Evolutionary conservation across 2,888 invertebrate genomes (phyloP), one percentile per base, ranked within the genome.

Genomic region (Pheosia gnoma): DNA sequence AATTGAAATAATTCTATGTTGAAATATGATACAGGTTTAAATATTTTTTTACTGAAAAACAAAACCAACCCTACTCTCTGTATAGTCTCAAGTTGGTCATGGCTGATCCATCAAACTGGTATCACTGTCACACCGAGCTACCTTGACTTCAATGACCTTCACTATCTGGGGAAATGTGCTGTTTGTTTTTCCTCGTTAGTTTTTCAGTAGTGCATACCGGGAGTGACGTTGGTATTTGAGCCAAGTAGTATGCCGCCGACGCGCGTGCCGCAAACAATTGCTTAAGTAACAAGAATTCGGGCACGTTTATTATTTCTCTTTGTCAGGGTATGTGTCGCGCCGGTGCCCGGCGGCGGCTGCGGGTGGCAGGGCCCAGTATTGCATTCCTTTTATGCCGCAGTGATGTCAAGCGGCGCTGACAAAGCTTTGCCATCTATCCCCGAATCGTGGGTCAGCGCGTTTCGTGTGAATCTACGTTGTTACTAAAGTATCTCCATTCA

Each of bases 221-320:
- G 43, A 10, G 7, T 9, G 4, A 47, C 47, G n/a, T n/a, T 47
- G n/a, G 4, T 5, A 47, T n/a, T n/a, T n/a, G 4, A 47, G n/a
- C 5, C n/a, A n/a, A n/a, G n/a, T 47, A n/a, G 47, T n/a, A 47
- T 47, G 51, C 51, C 51, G 5, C 11, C 53, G 37, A 5, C 53
- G 53, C 37, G 11, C 11, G 37, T 36, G 3, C 2, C 53, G 4
- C 53, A 10, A 53, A 53, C 37, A 53, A 53, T 53, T 53, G 53
- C 37, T 37, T 53, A 53, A 37, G 37, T 53, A 37, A 37, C 10
- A 37, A 37, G 53, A 37, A 53, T 53, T 53, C 37, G 37, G 11
- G 37, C 53, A 38, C 53, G 9, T 37, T 53, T 37, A 53, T 37
- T 53, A 53, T 53, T 53, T 36, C 37, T 11, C 37, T 53, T 53